A percentile compares a stretch with the other conserved stretches of the same genome.
Conservation (phyloP, 2,113 vertebrate species). For the Onychostruthus taczanowskii region DNA sequence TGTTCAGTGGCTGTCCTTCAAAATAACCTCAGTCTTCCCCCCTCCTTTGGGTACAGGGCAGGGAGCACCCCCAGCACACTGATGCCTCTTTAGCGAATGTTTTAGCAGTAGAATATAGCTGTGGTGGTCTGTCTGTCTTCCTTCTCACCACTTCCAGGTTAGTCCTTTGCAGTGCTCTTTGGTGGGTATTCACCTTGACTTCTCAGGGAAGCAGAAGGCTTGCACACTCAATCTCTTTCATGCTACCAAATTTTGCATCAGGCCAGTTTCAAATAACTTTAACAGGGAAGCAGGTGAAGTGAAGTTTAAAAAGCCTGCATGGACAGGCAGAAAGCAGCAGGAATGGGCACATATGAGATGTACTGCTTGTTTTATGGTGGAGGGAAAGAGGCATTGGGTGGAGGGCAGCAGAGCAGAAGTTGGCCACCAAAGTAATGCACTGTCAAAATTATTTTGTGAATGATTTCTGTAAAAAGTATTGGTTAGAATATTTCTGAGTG, state of each 20-base stretch:
- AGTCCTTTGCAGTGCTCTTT: background rate
- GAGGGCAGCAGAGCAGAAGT: background rate
- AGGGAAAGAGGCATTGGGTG: background rate
- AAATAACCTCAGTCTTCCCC: background rate
- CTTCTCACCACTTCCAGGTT: background rate
- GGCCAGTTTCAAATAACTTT: background rate
- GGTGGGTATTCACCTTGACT: background rate
- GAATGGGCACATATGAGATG: background rate
- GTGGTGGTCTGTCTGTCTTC: background rate
- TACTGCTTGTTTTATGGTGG: background rate
- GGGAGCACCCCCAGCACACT: too few relatives aligned
- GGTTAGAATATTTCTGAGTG: background rate
- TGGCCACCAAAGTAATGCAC: background rate
- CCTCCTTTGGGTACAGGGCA: background rate
- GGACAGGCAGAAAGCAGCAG: background rate
- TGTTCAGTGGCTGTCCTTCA: background rate
- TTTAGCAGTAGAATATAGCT: background rate
- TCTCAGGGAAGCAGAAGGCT: background rate
- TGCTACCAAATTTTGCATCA: background rate
- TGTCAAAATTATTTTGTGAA: background rate
- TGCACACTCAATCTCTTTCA: rapidly evolving
- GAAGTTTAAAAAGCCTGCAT: background rate
- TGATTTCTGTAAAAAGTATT: background rate
- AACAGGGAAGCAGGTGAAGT: background rate
- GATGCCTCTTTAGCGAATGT: background rate